A percentile compares a stretch with the other conserved stretches of the same genome.
Conservation (phyloP, 2,797 vertebrate genomes). For the Limnodromus scolopaceus region DNA sequence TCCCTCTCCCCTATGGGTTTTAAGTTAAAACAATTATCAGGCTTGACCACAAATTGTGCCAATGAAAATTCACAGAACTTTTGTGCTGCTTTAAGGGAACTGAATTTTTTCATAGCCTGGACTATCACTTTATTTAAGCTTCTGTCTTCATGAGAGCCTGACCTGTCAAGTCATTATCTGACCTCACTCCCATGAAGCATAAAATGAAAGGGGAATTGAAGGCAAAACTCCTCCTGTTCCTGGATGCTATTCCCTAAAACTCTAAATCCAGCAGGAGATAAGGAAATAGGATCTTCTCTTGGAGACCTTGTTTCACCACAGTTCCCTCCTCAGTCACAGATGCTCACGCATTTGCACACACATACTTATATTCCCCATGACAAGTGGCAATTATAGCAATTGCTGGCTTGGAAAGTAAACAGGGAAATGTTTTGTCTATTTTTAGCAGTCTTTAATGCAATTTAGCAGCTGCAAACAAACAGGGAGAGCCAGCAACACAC, state of each 20-base stretch:
- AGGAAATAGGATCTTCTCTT: background rate
- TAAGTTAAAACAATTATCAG: background rate
- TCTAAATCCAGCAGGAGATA: background rate
- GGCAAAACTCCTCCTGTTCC: background rate
- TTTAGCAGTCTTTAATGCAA: background rate
- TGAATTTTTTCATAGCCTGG: background rate
- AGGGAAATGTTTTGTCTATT: background rate
- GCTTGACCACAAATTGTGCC: background rate
- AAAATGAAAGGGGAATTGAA: background rate
- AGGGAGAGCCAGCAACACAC: background rate
- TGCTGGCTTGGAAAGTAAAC: background rate
- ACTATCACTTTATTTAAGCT: background rate
- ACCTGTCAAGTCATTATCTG: background rate
- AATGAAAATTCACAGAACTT: background rate
- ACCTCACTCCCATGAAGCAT: background rate
- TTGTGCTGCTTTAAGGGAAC: background rate
- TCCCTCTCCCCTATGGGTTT: background rate
- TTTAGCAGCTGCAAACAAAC: constrained; percentile 46
- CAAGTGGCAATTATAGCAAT: background rate
- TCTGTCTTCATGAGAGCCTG: background rate
- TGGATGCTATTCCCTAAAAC: background rate
- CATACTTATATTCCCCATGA: background rate
- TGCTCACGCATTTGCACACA: background rate
- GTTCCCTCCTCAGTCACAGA: background rate
- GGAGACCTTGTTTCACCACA: background rate